Evolutionary conservation across 1,140 invertebrate genomes (phyloP), one percentile per base, ranked within the genome.

Genomic region (Mactra quadrangularis): DNA sequence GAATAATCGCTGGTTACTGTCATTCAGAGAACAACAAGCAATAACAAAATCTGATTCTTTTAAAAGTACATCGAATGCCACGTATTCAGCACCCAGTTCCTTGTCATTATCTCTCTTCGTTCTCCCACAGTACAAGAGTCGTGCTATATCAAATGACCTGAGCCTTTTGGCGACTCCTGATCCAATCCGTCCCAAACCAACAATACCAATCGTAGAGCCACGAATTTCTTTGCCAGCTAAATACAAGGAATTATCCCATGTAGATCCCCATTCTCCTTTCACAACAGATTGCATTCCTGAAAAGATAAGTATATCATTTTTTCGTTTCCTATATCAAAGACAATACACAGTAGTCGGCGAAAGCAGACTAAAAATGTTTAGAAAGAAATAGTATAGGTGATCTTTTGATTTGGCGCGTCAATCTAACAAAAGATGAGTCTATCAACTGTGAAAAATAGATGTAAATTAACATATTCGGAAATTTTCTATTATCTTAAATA

Each of bases 221-320:
- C 95, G 94, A 1, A 99, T 91, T 4, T 96, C 96, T 60, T 95
- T 95, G 0, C 98, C 98, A 88, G 96, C 97, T 96, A 99, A 96
- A 95, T 96, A 98, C 71, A 95, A 94, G 0, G 97, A 97, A 1
- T 96, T 95, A 0, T 97, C 97, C 97, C 97, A 98, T 96, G 97
- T 98, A 0, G 96, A 94, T 79, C 92, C 89, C 89, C 90, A 92
- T 1, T 45, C 77, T n/a, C 91, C 91, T 72, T 81, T 71, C 3
- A 84, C 78, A 6, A 92, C 89, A 25, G 88, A 87, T 0, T 47
- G 15, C 52, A 76, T 57, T 17, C 70, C 60, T 64, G 55, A 45
- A 17, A 79, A 47, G 41, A n/a, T n/a, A n/a, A n/a, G n/a, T n/a
- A n/a, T n/a, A n/a, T n/a, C n/a, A n/a, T n/a, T n/a, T n/a, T n/a